Evolutionary conservation across 2,797 vertebrate genomes (phyloP).

Genomic region (Halcyon leucocephala): DNA sequence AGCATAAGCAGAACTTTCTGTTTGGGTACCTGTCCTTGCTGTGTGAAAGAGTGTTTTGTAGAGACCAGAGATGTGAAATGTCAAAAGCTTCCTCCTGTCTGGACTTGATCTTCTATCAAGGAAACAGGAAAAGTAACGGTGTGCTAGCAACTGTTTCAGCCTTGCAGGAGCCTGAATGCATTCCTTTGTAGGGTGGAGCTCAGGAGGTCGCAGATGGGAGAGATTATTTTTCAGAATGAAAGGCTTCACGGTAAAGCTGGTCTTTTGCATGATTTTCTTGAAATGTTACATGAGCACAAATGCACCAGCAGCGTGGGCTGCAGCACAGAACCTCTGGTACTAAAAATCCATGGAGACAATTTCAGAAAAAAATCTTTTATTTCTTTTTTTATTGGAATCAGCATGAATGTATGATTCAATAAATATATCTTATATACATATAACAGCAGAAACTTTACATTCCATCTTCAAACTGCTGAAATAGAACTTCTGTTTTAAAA

Average conservation of each 20-base stretch:
- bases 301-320: background rate
- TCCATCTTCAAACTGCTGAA: conserved; percentile 84
- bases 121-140: background rate
- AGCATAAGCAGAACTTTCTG: background rate
- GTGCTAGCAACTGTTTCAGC: background rate
- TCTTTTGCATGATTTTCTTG: background rate
- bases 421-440: conserved; percentile 97
- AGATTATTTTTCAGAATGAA: background rate
- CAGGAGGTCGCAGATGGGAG: background rate
- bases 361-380: conserved; percentile 92
- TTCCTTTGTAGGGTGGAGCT: background rate
- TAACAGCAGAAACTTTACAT: conserved; percentile 97
- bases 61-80: fast-evolving
- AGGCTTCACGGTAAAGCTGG: background rate
- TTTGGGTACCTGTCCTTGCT: background rate
- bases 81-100: background rate
- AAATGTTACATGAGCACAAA: background rate
- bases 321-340: background rate
- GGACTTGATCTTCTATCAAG: background rate
- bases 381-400: conserved; percentile 90
- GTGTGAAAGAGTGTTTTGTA: background rate
- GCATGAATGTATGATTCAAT: conserved; percentile 96
- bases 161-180: background rate
- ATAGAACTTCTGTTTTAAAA: conserved; percentile 80
- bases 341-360: conserved; percentile 55